Evolutionary conservation across 1,140 invertebrate species (phyloP).

Genomic region (Trinorchestia longiramus): DNA sequence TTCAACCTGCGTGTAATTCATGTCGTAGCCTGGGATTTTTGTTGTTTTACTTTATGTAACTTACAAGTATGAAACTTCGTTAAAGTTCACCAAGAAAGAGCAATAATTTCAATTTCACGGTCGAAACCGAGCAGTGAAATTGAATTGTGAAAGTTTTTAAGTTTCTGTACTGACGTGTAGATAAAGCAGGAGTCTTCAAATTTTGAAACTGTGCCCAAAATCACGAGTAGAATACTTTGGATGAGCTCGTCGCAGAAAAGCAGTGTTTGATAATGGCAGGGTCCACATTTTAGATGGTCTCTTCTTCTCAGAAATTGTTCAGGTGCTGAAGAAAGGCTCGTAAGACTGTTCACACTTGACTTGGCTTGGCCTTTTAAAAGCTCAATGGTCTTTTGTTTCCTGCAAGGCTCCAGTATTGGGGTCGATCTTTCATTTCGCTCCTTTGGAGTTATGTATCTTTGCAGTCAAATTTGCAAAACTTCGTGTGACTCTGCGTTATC

Average conservation of each 20-base stretch:
- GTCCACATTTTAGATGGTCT: not conserved
- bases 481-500: not conserved
- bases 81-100: too few relatives aligned
- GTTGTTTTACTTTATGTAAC: too few relatives aligned
- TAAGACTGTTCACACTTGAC: conserved; percentile 12
- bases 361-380: not conserved
- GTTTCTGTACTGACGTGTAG: too few relatives aligned
- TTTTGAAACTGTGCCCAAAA: too few relatives aligned
- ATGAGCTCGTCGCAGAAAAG: not conserved
- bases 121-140: not conserved
- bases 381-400: not conserved
- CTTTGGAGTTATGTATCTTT: not conserved
- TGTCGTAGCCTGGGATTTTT: too few relatives aligned
- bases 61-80: too few relatives aligned
- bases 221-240: not conserved
- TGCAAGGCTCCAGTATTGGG: not conserved
- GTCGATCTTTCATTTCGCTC: not conserved
- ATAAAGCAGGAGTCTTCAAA: too few relatives aligned
- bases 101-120: too few relatives aligned
- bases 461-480: not conserved
- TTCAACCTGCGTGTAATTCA: too few relatives aligned
- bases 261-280: not conserved
- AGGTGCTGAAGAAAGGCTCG: not conserved
- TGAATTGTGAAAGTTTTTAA: not conserved
- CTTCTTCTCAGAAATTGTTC: not conserved